Base-by-base conservation (phyloP, 2,113 vertebrate genomes). In the Genyomyrus donnyi region DNA sequence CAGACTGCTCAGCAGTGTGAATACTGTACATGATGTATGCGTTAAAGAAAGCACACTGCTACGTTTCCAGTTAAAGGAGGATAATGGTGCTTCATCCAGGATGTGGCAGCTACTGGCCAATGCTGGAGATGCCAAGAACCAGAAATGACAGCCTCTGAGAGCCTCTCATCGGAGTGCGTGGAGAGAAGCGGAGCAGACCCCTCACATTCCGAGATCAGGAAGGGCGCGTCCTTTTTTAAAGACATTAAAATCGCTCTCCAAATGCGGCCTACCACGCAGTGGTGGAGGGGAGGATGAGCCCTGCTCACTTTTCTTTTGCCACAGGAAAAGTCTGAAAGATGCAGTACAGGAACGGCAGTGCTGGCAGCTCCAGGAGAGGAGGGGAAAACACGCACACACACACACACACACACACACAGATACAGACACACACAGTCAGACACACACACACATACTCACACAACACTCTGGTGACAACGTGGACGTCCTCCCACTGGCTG, bases 401-500 rank as follows among this genome's bases (percentile, higher is more conserved):
- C 15, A 27, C n/a, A 86, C 7, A 48, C 19, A 85, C 15, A n/a
- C 19, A 96, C 15, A 49, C 48, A 86, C 19, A 48, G 8, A 85
- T 5, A n/a, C 19, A 96, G 3, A 85, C 19, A 85, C 35, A 27
- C 19, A 96, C 52, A 53, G 15, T 17, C 50, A 39, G 39, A 52
- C 50, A 52, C 56, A n/a, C 58, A n/a, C 58, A n/a, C 24, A 70
- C 62, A 31, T 0, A 31, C n/a, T 31, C 62, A 96, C 97, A 97
- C 97, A 98, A 97, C 96, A 96, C 96, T 96, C 96, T 96, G 94
- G 97, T 97, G 97, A 97, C 96, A 96, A 98, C 96, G 95, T 97
- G 97, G 97, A 98, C 96, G 96, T 97, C 97, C 96, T 97, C 97
- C 97, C 97, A 97, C 96, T 99, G 98, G 98, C 98, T 97, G 97